These are phyloP conservation scores for Eristalinus sepulchralis DNA, from an alignment of 2,888 invertebrate species.

Conservation along the genomic window DNA sequence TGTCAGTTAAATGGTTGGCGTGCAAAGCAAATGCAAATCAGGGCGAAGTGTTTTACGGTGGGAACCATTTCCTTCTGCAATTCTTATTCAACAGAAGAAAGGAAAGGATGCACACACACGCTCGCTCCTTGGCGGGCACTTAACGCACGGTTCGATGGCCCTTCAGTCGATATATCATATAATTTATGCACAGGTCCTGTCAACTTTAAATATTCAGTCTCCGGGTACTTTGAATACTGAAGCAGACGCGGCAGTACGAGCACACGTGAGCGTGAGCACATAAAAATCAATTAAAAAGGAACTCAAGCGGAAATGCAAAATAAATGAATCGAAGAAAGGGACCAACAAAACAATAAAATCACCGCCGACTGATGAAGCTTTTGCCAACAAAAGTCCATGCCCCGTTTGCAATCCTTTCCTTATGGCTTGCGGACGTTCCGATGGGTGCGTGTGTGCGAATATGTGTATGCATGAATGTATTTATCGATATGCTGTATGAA, in stretches of 20 bases:
- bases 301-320: not conserved
- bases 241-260: not conserved
- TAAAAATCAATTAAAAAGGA: slow-evolving; percentile 26
- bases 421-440: not conserved
- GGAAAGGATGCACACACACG: not conserved
- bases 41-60: not conserved
- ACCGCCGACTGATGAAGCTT: not conserved
- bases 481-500: not conserved
- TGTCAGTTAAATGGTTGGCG: not conserved
- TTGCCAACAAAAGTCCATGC: not conserved
- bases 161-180: not conserved
- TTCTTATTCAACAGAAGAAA: not conserved
- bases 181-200: slow-evolving; percentile 19
- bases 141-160: slow-evolving; percentile 25
- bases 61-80: not conserved
- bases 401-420: not conserved
- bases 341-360: slow-evolving; percentile 14
- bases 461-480: not conserved
- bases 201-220: slow-evolving; percentile 33
- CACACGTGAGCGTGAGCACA: not conserved
- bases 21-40: not conserved
- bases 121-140: slow-evolving; percentile 25
- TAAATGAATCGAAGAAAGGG: slow-evolving; percentile 8
- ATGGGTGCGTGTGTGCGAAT: not conserved
- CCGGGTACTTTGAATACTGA: not conserved